Base-by-base conservation (phyloP, 2,888 invertebrate species). In the Sceliomorpha sp. region DNA sequence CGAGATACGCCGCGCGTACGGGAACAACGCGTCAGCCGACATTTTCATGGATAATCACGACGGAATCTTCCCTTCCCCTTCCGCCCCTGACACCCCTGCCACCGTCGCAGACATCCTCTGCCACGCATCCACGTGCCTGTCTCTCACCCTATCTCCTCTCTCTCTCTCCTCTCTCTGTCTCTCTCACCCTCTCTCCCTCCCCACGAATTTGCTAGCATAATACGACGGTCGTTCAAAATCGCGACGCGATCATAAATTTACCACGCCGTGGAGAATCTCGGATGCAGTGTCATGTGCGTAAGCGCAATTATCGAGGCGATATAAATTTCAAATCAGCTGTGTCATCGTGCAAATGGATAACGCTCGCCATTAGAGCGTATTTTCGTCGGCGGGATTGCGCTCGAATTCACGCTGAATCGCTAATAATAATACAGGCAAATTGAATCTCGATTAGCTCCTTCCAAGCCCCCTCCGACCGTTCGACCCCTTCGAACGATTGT, bases 341-440 rank as follows among this genome's bases (percentile, higher is more conserved):
- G 71, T 73, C 71, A 70, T 66, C 60, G 64, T 60, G 60, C 70
- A 70, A 70, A 70, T 70, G 70, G 64, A 51, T 60, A 64, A 59
- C 69, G 48, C 59, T 10, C 56, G 47, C 56, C 64, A 66, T 66
- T 66, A 56, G 56, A 50, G 60, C 51, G 56, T 64, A 64, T 64
- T 70, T 70, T 70, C 59, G 27, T 42, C 44, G 29, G 62, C 32
- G 36, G 37, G 27, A 44, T 48, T 45, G 51, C 63, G 34, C 48
- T 3, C n/a, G 29, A 47, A 29, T 55, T 48, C 40, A 32, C 27
- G 32, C 42, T 56, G 45, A 51, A 53, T 45, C 39, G 53, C 15
- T 53, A 44, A 74, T 77, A 78, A 74, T 77, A 78, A 80, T 80
- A 77, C 79, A 78, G 73, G 71, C 63, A 74, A 80, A 81, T 79